These are phyloP conservation scores for Ispidina lecontei DNA, from an alignment of 2,797 vertebrate genomes.

Conservation along the genomic window DNA sequence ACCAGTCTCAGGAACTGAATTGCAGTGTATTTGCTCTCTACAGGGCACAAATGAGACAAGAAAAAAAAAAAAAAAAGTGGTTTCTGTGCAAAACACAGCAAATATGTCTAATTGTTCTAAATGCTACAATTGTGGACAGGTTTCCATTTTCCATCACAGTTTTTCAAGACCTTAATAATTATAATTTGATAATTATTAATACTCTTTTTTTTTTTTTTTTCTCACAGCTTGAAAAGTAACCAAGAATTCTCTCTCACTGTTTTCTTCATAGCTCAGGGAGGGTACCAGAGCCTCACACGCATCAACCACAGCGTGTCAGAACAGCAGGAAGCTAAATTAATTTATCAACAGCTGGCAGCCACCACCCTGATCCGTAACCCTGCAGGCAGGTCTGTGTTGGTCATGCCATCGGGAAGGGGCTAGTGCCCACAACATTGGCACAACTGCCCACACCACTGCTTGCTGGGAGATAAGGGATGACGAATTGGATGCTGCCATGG, in stretches of 20 bases:
- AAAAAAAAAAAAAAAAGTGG: not conserved
- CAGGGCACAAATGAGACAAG: not conserved
- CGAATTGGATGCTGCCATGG: not conserved
- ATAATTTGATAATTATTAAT: constrained; percentile 3
- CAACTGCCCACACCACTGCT: not conserved
- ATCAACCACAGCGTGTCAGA: not conserved
- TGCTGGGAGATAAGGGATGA: not conserved
- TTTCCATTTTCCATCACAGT: constrained; percentile 59
- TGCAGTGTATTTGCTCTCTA: not conserved
- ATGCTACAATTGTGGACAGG: not conserved
- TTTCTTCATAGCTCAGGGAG: not conserved
- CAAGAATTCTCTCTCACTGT: not conserved
- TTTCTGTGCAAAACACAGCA: constrained; percentile 7
- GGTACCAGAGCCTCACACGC: not conserved
- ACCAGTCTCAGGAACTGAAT: not conserved
- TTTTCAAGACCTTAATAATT: constrained; percentile 42
- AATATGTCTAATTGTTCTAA: constrained; percentile 17
- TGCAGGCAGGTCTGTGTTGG: not conserved
- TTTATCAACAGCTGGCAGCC: constrained; percentile 31
- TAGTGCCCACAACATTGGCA: not conserved
- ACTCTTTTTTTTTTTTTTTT: not conserved
- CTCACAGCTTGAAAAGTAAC: constrained; percentile 43
- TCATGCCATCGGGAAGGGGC: not conserved
- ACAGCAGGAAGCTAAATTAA: not conserved
- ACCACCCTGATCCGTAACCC: not conserved